These are phyloP conservation scores for Coelopa frigida DNA, from an alignment of 1,140 invertebrate genomes.

Conservation along the genomic window DNA sequence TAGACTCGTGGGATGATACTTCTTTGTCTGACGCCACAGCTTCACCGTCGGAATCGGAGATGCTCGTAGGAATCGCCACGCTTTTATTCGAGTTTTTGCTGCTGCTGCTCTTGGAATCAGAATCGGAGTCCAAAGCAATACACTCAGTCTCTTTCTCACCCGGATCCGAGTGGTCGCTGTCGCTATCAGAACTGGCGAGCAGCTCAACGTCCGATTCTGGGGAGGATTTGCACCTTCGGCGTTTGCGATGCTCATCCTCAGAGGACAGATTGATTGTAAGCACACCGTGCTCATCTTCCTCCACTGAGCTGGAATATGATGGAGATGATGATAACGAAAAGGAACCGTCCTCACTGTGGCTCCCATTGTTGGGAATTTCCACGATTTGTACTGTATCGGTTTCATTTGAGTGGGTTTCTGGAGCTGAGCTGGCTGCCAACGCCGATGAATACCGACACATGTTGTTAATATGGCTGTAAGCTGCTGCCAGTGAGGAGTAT, in stretches of 20 bases:
- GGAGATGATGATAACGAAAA: background rate
- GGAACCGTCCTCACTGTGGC: background rate
- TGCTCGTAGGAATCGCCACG: too few species aligned
- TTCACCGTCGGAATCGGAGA: too few species aligned
- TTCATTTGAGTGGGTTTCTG: background rate
- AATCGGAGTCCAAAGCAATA: too few species aligned
- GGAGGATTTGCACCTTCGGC: too few species aligned
- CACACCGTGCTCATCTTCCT: constrained; percentile 9
- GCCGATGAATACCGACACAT: background rate
- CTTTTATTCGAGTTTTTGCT: too few species aligned
- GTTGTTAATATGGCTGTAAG: background rate
- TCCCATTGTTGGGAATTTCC: constrained; percentile 7
- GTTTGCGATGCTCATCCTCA: constrained; percentile 2
- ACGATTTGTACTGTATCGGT: background rate
- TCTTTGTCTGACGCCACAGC: too few species aligned
- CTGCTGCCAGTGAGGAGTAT: background rate
- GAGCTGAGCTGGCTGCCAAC: background rate
- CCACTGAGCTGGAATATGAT: background rate
- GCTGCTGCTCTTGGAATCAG: too few species aligned
- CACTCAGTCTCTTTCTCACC: too few species aligned
- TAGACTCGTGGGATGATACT: too few species aligned
- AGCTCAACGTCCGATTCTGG: too few species aligned
- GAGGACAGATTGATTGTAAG: constrained; percentile 8
- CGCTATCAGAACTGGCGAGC: too few species aligned
- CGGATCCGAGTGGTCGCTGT: too few species aligned